phyloP scores from a whole-genome alignment of 2,888 invertebrate genomes.

The Pristionchus arcanus region DNA sequence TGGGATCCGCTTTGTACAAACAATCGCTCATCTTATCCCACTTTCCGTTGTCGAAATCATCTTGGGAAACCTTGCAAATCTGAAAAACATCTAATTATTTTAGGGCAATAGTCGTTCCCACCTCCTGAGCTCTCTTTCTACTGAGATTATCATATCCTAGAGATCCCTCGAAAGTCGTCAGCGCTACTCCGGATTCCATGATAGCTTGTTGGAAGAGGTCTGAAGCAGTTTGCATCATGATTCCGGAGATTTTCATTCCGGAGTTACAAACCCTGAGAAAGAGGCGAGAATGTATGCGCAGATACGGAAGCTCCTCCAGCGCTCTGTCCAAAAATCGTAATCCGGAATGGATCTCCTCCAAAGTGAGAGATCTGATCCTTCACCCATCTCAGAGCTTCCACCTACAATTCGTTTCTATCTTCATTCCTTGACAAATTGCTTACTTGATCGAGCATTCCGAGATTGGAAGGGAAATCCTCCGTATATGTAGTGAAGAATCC shows the following conservation, averaged over 20 bases:
- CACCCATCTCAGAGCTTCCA: conserved; percentile 52
- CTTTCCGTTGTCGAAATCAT: conserved; percentile 12
- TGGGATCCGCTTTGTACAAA: not conserved
- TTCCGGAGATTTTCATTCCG: not conserved
- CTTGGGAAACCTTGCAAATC: conserved; percentile 51
- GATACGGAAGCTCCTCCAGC: conserved; percentile 53
- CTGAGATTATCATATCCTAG: conserved; percentile 49
- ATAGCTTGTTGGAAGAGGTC: conserved; percentile 56
- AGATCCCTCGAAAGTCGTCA: conserved; percentile 51
- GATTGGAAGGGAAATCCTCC: conserved; percentile 52
- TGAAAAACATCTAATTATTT: not conserved
- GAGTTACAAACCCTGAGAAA: conserved; percentile 37
- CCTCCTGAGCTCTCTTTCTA: conserved; percentile 43
- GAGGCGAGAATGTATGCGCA: conserved; percentile 47
- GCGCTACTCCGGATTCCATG: conserved; percentile 56
- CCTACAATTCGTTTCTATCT: not conserved
- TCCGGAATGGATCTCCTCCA: conserved; percentile 52
- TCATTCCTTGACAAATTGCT: not conserved
- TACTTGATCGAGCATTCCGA: conserved; percentile 53
- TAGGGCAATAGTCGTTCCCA: not conserved
- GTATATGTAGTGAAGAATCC: conserved; percentile 52
- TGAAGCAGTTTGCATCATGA: not conserved
- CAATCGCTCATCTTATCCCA: conserved; percentile 42
- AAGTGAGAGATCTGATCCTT: conserved; percentile 51
- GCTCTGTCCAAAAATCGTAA: conserved; percentile 50